These are phyloP conservation scores for Microcebus tavaratra DNA, from an alignment of 2,113 vertebrate genomes.

Conservation along the genomic window DNA sequence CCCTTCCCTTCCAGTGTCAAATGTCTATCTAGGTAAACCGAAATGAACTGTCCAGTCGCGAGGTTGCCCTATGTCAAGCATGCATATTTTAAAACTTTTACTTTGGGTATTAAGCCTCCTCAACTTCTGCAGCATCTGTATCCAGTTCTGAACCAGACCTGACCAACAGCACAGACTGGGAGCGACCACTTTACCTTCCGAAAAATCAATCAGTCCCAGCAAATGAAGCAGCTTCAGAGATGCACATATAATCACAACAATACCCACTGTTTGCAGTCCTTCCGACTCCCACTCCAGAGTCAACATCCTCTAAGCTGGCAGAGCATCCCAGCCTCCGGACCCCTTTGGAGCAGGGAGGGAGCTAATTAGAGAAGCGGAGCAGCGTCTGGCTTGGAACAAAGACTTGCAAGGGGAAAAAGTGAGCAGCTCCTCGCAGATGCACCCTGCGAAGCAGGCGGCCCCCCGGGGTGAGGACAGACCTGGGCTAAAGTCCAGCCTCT, in stretches of 20 bases:
- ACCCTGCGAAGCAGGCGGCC: slow-evolving; percentile 67
- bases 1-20: slow-evolving; percentile 36
- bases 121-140: slow-evolving; percentile 53
- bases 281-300: slow-evolving; percentile 97
- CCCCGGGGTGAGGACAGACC: slow-evolving; percentile 76
- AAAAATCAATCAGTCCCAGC: slow-evolving; percentile 99
- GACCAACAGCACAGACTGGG: slow-evolving; percentile 75
- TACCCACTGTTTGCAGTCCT: slow-evolving; percentile 98
- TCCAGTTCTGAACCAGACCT: slow-evolving; percentile 65
- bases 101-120: slow-evolving; percentile 44
- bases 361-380: slow-evolving; percentile 79
- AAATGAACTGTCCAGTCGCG: background rate
- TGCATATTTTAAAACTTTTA: slow-evolving; percentile 72
- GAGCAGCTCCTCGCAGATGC: slow-evolving; percentile 60
- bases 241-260: slow-evolving; percentile 97
- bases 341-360: slow-evolving; percentile 71
- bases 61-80: slow-evolving; percentile 48
- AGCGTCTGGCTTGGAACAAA: slow-evolving; percentile 79
- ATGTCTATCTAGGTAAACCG: slow-evolving; percentile 20
- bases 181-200: slow-evolving; percentile 95
- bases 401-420: slow-evolving; percentile 77
- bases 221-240: slow-evolving; percentile 99
- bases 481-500: slow-evolving; percentile 76
- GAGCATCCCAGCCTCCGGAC: slow-evolving; percentile 87
- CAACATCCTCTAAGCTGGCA: slow-evolving; percentile 88